Evolutionary conservation across 2,797 vertebrate species (phyloP).

Genomic region (Poecilia gillii): DNA sequence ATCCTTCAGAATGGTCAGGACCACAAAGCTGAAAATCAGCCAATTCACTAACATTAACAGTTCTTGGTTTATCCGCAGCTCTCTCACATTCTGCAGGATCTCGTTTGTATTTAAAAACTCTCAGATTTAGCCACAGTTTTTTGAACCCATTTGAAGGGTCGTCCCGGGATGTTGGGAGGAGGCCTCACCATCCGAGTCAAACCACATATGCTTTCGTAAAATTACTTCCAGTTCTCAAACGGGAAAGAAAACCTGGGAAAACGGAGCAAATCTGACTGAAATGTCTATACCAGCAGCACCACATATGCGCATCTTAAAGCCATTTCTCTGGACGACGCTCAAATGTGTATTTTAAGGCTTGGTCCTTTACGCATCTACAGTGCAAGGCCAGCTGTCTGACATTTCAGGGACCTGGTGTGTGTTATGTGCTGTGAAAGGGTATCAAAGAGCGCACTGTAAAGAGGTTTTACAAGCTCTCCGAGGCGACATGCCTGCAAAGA

Average conservation of each 20-base stretch:
- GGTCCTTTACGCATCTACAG: conserved; percentile 34
- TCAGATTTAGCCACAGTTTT: not conserved
- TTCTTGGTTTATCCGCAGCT: not conserved
- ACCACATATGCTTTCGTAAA: not conserved
- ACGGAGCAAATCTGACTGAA: not conserved
- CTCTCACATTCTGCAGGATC: not conserved
- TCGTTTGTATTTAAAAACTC: not conserved
- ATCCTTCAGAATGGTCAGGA: not conserved
- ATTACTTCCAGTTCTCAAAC: not conserved
- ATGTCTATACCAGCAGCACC: not conserved
- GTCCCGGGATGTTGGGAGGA: not conserved
- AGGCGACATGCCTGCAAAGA: conserved; percentile 70
- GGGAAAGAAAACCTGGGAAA: not conserved
- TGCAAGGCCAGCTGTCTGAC: conserved; percentile 54
- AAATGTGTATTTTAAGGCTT: conserved; percentile 27
- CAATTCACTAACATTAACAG: not conserved
- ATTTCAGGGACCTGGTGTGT: conserved; percentile 59
- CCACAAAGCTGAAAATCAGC: not conserved
- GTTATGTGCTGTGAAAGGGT: conserved; percentile 62
- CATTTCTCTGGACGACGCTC: not conserved
- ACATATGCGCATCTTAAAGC: not conserved
- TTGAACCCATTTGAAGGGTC: not conserved
- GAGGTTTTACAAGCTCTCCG: conserved; percentile 70
- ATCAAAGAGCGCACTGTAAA: conserved; percentile 67
- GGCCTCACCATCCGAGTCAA: not conserved